Evolutionary conservation across 1,140 invertebrate species (phyloP).

Genomic region (Zaprionus ghesquierei): DNA sequence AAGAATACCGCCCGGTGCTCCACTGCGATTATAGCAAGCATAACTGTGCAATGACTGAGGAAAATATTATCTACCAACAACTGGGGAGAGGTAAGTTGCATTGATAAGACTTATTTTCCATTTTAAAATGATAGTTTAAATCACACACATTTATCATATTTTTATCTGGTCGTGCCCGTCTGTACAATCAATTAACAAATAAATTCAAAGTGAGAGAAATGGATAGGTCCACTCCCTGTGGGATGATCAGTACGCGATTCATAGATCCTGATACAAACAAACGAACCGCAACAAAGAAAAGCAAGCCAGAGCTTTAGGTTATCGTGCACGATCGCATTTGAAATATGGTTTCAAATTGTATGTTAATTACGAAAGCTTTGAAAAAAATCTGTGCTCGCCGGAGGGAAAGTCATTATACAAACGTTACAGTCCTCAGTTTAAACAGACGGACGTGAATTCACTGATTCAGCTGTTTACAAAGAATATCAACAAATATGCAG

Average conservation of each 20-base stretch:
- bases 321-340: not conserved
- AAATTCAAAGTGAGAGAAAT: not conserved
- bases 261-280: not conserved
- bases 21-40: not conserved
- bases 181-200: not conserved
- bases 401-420: not conserved
- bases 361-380: not conserved
- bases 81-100: slow-evolving; percentile 32
- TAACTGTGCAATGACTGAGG: slow-evolving; percentile 18
- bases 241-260: not conserved
- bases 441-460: not conserved
- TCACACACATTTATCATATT: not conserved
- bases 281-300: not conserved
- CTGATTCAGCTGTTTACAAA: not conserved
- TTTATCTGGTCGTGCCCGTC: not conserved
- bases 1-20: slow-evolving; percentile 18
- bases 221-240: not conserved
- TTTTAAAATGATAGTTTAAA: not conserved
- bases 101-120: not conserved
- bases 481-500: not conserved
- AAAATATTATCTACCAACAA: slow-evolving; percentile 21
- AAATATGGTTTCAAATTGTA: not conserved
- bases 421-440: not conserved
- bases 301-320: not conserved
- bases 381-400: not conserved